phyloP scores from a whole-genome alignment of 2,797 vertebrate species.

The Lophius americanus region DNA sequence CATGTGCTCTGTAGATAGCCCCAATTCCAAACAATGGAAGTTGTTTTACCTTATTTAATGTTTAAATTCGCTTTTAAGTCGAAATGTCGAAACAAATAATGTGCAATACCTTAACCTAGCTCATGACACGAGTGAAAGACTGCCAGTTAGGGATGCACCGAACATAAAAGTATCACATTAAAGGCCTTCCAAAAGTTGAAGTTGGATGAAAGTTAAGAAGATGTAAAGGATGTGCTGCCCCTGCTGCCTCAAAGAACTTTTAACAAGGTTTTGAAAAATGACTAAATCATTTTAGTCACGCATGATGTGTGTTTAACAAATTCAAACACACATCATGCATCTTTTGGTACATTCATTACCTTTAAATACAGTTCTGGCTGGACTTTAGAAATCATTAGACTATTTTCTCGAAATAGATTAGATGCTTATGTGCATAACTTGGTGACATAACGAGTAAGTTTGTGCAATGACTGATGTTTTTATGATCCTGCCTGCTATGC shows the following conservation, averaged over 20 bases:
- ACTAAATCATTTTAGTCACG: conserved; percentile 1
- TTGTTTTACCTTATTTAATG: too few species aligned
- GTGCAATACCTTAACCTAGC: too few species aligned
- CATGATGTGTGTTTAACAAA: not conserved
- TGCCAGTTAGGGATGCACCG: too few species aligned
- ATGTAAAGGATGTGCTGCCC: conserved; percentile 16
- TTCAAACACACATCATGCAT: conserved; percentile 28
- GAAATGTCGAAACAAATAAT: too few species aligned
- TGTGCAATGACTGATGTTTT: conserved; percentile 57
- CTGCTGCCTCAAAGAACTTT: conserved; percentile 10
- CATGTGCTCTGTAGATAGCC: too few species aligned
- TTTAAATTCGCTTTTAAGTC: too few species aligned
- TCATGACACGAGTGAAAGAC: too few species aligned
- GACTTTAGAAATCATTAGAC: conserved; percentile 40
- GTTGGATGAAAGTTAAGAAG: conserved; percentile 10
- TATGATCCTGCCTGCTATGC: conserved; percentile 52
- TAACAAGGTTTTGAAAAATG: conserved; percentile 20
- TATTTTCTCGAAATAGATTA: conserved; percentile 58
- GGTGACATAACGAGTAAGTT: conserved; percentile 53
- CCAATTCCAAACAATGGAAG: too few species aligned
- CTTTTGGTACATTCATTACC: conserved; percentile 36
- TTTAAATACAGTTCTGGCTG: conserved; percentile 40
- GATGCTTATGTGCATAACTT: conserved; percentile 49
- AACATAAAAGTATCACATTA: conserved; percentile 6
- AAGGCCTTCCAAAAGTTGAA: not conserved